These are phyloP conservation scores for Stegophylla sp. DNA, from an alignment of 2,888 invertebrate species.

Conservation along the genomic window DNA sequence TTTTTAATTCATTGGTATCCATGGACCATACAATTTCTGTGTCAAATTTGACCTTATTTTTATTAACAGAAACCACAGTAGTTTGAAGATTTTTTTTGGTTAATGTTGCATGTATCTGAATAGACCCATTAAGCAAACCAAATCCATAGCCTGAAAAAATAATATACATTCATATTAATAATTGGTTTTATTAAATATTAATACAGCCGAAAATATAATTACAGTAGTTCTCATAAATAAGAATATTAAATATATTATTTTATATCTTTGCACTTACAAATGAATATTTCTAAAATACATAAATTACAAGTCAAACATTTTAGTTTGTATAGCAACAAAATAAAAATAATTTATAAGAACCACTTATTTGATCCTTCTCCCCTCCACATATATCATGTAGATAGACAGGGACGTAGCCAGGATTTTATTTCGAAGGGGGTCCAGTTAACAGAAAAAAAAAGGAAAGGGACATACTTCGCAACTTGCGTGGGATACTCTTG, in stretches of 20 bases:
- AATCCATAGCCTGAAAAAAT: constrained; percentile 39
- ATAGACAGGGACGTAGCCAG: no score
- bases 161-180: no score
- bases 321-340: not conserved
- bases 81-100: not conserved
- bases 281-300: not conserved
- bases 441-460: no score
- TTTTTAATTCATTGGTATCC: constrained; percentile 17
- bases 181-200: not conserved
- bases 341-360: no score
- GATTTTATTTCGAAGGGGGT: no score
- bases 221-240: no score
- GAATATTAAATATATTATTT: not conserved
- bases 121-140: constrained; percentile 34
- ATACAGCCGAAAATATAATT: not conserved
- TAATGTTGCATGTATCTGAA: constrained; percentile 32
- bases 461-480: no score
- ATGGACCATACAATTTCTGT: constrained; percentile 16
- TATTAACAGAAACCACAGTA: not conserved
- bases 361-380: no score
- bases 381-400: no score
- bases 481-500: no score
- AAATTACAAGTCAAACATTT: not conserved
- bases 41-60: constrained; percentile 11
- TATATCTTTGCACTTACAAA: not conserved